Conservation (phyloP, 2,113 vertebrate species). For the Mandrillus leucophaeus region DNA sequence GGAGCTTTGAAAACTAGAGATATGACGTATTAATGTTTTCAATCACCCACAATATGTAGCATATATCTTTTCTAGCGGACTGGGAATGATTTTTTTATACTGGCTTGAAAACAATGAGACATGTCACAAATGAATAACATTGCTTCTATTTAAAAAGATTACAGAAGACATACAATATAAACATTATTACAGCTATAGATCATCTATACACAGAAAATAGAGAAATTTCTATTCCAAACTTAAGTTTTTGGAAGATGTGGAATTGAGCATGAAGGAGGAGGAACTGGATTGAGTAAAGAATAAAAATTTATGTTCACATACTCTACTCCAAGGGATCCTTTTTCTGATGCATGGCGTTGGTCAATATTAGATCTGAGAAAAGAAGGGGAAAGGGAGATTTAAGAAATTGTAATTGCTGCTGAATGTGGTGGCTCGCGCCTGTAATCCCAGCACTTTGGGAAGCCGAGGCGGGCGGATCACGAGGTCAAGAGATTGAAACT, state of each 20-base stretch:
- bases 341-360: neutral
- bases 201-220: neutral
- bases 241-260: neutral
- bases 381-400: neutral
- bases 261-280: neutral
- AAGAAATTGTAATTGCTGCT: neutral
- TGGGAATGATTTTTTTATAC: neutral
- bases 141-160: neutral
- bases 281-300: neutral
- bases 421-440: too few species aligned
- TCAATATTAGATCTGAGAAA: neutral
- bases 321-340: neutral
- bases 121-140: neutral
- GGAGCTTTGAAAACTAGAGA: neutral
- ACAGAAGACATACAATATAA: neutral
- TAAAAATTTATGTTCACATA: neutral
- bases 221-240: neutral
- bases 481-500: too few species aligned
- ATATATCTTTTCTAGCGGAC: neutral
- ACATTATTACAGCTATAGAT: neutral
- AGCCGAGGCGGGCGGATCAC: too few species aligned
- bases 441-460: too few species aligned
- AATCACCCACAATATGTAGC: neutral
- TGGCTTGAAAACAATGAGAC: neutral
- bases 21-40: conserved; percentile 32